Evolutionary conservation across 2,113 vertebrate species (phyloP).

Genomic region (Leptobrachium ailaonicum): DNA sequence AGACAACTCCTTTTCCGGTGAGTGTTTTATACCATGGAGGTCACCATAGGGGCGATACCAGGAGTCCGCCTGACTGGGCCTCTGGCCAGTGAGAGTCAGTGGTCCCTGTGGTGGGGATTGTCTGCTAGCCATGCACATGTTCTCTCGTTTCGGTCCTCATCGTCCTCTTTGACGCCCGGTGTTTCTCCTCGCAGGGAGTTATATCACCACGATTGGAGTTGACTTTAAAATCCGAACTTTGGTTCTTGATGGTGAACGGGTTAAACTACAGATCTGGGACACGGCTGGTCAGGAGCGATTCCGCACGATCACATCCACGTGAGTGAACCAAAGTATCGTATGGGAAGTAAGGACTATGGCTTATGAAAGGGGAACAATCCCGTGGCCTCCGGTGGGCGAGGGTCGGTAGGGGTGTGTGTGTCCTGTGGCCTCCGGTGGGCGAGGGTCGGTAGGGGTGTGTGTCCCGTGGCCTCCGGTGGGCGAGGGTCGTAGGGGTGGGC

Average conservation of each 20-base stretch:
- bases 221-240: conserved; percentile 58
- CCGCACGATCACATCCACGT: conserved; percentile 77
- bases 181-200: conserved; percentile 13
- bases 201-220: conserved; percentile 53
- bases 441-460: background rate
- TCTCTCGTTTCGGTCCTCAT: background rate
- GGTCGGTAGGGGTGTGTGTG: background rate
- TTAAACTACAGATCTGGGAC: conserved; percentile 71
- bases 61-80: too few relatives aligned
- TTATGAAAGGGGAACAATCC: too few relatives aligned
- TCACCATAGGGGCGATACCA: too few relatives aligned
- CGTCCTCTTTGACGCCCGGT: too few relatives aligned
- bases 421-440: background rate
- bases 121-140: too few relatives aligned
- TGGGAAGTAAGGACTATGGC: background rate
- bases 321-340: conserved; percentile 32
- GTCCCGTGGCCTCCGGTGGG: background rate
- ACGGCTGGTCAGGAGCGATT: conserved; percentile 80
- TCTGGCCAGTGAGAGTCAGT: too few relatives aligned
- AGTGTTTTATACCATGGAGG: too few relatives aligned
- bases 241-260: conserved; percentile 53
- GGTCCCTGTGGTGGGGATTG: too few relatives aligned
- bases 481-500: background rate
- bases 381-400: background rate
- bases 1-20: conserved; percentile 82